Evolutionary conservation across 2,113 vertebrate genomes (phyloP).

Genomic region (Gymnobelideus leadbeateri): DNA sequence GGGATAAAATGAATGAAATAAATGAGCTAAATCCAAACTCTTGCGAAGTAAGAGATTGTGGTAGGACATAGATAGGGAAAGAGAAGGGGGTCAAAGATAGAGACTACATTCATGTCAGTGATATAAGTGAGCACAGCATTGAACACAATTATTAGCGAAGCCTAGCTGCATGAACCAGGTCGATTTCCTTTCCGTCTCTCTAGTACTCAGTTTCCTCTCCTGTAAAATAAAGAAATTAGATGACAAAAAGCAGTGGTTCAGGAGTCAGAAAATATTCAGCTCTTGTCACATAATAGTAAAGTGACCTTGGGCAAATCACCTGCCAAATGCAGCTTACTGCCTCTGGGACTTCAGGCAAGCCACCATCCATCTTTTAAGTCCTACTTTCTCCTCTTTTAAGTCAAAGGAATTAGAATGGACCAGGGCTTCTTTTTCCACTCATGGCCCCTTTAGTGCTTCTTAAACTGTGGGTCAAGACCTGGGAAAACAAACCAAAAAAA

Average conservation of each 20-base stretch:
- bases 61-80: not conserved
- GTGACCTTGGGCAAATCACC: not conserved
- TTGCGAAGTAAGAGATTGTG: conserved; percentile 40
- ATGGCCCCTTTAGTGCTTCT: no score
- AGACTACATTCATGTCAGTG: not conserved
- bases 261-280: not conserved
- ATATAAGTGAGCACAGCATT: not conserved
- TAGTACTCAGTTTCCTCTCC: not conserved
- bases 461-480: no score
- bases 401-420: not conserved
- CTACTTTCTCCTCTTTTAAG: not conserved
- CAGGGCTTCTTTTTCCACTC: not conserved
- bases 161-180: not conserved
- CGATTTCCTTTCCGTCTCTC: not conserved
- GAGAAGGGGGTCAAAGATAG: conserved; percentile 2
- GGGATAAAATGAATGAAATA: conserved; percentile 37
- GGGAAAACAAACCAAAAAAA: no score
- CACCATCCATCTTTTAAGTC: not conserved
- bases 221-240: not conserved
- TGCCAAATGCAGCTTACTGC: not conserved
- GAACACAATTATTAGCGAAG: not conserved
- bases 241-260: not conserved
- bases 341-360: not conserved
- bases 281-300: not conserved
- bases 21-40: conserved; percentile 25